These are phyloP conservation scores for Neoascia interrupta DNA, from an alignment of 2,888 invertebrate species.

Conservation along the genomic window DNA sequence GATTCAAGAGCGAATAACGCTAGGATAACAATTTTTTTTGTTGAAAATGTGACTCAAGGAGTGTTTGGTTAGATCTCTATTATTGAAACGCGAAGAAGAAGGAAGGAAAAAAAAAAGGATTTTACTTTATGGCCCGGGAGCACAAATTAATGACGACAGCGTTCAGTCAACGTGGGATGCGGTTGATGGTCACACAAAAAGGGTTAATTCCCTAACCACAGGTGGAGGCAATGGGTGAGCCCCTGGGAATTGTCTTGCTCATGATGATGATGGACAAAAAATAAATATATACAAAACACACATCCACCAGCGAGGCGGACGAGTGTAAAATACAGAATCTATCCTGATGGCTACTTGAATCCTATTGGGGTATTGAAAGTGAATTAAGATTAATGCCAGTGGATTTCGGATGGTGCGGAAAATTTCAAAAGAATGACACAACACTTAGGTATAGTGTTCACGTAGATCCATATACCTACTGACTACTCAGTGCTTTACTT, in stretches of 20 bases:
- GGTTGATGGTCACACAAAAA: conserved; percentile 39
- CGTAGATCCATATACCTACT: background rate
- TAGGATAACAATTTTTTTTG: conserved; percentile 60
- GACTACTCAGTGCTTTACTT: conserved; percentile 3
- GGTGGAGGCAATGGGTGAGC: conserved; percentile 3
- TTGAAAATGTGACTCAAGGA: conserved; percentile 14
- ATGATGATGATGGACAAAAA: conserved; percentile 59
- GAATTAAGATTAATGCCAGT: conserved; percentile 71
- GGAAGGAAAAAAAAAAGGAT: conserved; percentile 38
- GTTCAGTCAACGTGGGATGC: conserved; percentile 62
- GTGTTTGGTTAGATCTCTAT: conserved; percentile 42
- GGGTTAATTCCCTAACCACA: conserved; percentile 60
- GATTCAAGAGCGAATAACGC: conserved; percentile 36
- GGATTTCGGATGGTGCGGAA: conserved; percentile 59
- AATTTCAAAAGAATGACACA: conserved; percentile 68
- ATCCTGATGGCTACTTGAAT: conserved; percentile 21
- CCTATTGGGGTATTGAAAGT: conserved; percentile 62
- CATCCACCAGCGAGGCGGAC: background rate
- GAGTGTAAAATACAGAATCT: conserved; percentile 3
- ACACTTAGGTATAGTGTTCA: conserved; percentile 36
- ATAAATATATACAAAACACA: background rate
- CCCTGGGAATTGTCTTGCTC: conserved; percentile 46
- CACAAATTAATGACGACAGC: conserved; percentile 64
- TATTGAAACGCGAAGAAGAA: conserved; percentile 38
- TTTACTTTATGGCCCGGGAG: background rate